These are phyloP conservation scores for Copsychus sechellarum DNA, from an alignment of 2,113 vertebrate genomes.

Conservation along the genomic window DNA sequence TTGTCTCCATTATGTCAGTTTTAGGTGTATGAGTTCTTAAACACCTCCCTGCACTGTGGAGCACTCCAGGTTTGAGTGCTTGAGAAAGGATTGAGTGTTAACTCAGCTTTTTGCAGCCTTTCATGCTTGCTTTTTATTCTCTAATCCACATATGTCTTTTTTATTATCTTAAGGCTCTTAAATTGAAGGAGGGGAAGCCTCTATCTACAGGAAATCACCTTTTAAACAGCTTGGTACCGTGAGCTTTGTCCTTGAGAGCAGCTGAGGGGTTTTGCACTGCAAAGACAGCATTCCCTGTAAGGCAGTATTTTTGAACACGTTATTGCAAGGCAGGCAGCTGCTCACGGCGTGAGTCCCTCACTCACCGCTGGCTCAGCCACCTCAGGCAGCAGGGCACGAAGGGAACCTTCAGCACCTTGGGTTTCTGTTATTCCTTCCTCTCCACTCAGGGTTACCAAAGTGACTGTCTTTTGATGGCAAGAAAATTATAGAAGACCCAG, in stretches of 20 bases:
- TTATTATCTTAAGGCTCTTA: background rate
- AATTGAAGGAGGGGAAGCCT: background rate
- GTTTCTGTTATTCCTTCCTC: conserved; percentile 6
- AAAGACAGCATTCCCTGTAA: conserved; percentile 58
- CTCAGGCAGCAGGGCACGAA: background rate
- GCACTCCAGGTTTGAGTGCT: background rate
- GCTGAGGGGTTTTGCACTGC: conserved; percentile 44
- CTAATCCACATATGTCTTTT: background rate
- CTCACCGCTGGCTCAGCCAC: conserved; percentile 54
- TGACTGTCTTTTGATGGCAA: background rate
- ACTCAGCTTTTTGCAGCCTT: background rate
- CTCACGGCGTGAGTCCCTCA: conserved; percentile 48
- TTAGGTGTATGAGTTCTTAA: background rate
- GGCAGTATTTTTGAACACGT: conserved; percentile 69
- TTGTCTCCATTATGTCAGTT: background rate
- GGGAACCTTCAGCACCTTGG: background rate
- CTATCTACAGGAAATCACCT: background rate
- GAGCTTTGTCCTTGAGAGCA: conserved; percentile 70
- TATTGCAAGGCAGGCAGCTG: conserved; percentile 69
- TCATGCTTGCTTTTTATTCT: background rate
- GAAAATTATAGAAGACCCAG: background rate
- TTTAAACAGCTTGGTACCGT: background rate
- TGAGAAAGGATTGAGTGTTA: background rate
- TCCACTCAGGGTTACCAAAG: background rate
- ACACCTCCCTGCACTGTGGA: background rate